phyloP scores from a whole-genome alignment of 1,140 invertebrate genomes.

The Anastatus disparis region DNA sequence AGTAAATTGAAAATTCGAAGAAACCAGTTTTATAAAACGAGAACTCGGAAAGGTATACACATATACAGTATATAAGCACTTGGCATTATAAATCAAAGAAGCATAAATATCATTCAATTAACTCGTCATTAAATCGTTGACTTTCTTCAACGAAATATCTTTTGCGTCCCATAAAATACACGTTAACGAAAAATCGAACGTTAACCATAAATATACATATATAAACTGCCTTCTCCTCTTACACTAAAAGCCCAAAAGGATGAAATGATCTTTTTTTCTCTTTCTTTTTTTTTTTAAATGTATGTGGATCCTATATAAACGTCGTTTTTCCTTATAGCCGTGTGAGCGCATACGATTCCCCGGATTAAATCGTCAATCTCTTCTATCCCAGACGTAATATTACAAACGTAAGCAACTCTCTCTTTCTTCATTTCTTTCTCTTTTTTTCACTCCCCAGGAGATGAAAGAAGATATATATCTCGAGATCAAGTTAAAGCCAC shows the following conservation, averaged over 20 bases:
- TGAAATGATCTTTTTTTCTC: not conserved
- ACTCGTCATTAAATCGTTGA: conserved; percentile 31
- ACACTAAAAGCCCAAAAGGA: not conserved
- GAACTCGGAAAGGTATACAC: too few relatives aligned
- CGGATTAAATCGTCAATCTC: conserved; percentile 48
- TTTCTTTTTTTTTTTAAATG: too few relatives aligned
- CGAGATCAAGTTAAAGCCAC: conserved; percentile 27
- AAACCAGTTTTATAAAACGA: too few relatives aligned
- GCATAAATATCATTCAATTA: conserved; percentile 37
- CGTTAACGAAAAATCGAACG: conserved; percentile 27
- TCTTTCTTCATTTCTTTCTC: not conserved
- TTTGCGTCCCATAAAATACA: not conserved
- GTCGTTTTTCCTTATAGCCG: not conserved
- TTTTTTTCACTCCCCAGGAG: conserved; percentile 9
- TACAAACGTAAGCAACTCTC: too few relatives aligned
- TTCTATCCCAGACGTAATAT: too few relatives aligned
- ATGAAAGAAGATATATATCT: conserved; percentile 14
- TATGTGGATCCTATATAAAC: not conserved
- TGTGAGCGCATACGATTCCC: conserved; percentile 5
- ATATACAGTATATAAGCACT: too few relatives aligned
- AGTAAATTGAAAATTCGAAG: conserved; percentile 4
- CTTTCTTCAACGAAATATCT: conserved; percentile 10
- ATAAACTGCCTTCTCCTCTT: not conserved
- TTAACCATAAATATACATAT: conserved; percentile 33
- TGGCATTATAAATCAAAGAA: not conserved